Percentiles rank a stretch among this genome's conserved stretches.
Evolutionary conservation across 2,797 vertebrate species (phyloP).

Genomic region (Natrix natrix): DNA sequence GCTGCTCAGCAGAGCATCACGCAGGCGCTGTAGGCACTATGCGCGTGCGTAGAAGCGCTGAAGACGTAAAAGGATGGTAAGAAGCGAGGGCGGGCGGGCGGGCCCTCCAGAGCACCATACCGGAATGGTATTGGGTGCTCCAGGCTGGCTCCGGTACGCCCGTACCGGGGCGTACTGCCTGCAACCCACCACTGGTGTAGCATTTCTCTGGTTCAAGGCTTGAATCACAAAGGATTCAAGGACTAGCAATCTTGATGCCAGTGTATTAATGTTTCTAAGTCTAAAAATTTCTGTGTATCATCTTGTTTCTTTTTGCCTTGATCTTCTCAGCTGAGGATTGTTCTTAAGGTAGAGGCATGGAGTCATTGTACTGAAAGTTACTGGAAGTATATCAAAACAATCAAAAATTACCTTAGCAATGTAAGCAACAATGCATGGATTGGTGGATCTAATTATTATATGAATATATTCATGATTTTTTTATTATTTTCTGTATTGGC

Average conservation of each 20-base stretch:
- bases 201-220: not conserved
- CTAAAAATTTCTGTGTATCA: not conserved
- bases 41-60: too few relatives aligned
- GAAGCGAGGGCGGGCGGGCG: too few relatives aligned
- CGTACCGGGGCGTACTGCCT: too few relatives aligned
- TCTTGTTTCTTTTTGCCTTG: not conserved
- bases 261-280: not conserved
- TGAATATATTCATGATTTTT: not conserved
- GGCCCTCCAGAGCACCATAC: too few relatives aligned
- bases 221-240: not conserved
- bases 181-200: not conserved
- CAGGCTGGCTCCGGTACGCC: too few relatives aligned
- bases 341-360: not conserved
- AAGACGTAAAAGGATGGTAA: too few relatives aligned
- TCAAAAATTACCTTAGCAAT: not conserved
- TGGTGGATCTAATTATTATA: not conserved
- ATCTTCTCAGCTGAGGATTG: not conserved
- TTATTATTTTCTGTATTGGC: slow-evolving; percentile 13
- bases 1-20: too few relatives aligned
- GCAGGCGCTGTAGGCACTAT: too few relatives aligned
- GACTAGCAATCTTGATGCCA: not conserved
- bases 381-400: not conserved
- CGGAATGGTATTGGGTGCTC: too few relatives aligned
- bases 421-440: not conserved
- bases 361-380: not conserved